A percentile compares a stretch with the other conserved stretches of the same genome.
phyloP scores from a whole-genome alignment of 53 echinoderm and acorn worm species.

The Apostichopus leukothele region DNA sequence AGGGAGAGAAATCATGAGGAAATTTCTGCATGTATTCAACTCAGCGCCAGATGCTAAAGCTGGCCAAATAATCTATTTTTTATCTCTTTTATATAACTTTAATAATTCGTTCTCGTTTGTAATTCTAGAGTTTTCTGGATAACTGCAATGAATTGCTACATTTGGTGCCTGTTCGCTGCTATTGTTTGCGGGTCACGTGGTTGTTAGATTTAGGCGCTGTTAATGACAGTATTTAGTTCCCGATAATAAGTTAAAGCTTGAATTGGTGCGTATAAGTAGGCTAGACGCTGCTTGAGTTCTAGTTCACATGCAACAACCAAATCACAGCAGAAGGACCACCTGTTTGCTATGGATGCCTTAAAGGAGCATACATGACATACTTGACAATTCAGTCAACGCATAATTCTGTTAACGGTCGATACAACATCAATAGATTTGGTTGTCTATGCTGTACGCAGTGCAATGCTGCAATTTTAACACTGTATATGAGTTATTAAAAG shows the following conservation, averaged over 20 bases:
- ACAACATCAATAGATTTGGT: too few species aligned
- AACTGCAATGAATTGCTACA: slow-evolving; percentile 22
- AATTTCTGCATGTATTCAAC: slow-evolving; percentile 31
- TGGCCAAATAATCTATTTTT: slow-evolving; percentile 41
- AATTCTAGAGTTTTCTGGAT: not conserved
- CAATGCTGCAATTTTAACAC: too few species aligned
- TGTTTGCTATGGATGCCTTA: not conserved
- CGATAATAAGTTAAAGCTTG: not conserved
- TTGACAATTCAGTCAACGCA: too few species aligned
- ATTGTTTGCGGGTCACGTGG: slow-evolving; percentile 1
- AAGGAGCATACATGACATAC: too few species aligned
- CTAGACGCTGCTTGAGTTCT: not conserved
- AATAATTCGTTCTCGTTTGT: slow-evolving; percentile 28
- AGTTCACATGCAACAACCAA: not conserved
- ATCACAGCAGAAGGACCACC: not conserved
- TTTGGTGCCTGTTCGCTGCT: not conserved
- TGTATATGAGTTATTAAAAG: too few species aligned
- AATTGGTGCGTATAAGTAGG: not conserved
- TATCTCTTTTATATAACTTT: slow-evolving; percentile 9
- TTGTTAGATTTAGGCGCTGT: not conserved
- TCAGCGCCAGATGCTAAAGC: slow-evolving; percentile 26
- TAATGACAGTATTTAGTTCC: not conserved
- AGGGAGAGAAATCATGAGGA: slow-evolving; percentile 19
- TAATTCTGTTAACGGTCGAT: too few species aligned
- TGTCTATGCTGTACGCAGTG: too few species aligned